A percentile compares a stretch with the other conserved stretches of the same genome.
These are phyloP conservation scores for Zonotrichia leucophrys DNA, from an alignment of 2,113 vertebrate genomes.

Conservation along the genomic window DNA sequence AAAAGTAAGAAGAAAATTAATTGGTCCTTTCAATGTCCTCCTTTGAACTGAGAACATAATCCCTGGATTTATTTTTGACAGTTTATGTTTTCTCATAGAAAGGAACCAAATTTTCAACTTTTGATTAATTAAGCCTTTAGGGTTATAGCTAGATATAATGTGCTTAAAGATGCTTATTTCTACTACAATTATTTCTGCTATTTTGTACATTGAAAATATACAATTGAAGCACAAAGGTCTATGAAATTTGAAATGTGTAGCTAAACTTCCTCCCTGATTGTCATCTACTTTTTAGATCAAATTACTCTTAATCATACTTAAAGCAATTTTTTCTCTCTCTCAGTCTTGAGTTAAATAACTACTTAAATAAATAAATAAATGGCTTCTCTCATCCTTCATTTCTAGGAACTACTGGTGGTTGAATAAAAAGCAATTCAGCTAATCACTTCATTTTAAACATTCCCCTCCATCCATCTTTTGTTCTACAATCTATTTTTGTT, in stretches of 20 bases:
- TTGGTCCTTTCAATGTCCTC: background rate
- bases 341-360: background rate
- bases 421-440: conserved; percentile 13
- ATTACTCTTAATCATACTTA: background rate
- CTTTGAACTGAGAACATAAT: conserved; percentile 3
- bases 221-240: background rate
- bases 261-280: background rate
- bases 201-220: background rate
- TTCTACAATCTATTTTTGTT: background rate
- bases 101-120: background rate
- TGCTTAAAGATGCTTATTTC: background rate
- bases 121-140: background rate
- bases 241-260: background rate
- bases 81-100: background rate
- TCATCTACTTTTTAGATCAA: background rate
- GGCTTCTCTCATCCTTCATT: background rate
- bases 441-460: background rate
- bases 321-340: background rate
- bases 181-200: background rate
- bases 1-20: background rate
- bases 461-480: background rate
- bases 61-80: background rate
- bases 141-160: background rate
- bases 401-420: background rate
- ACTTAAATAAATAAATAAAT: background rate